A percentile compares a stretch with the other conserved stretches of the same genome.
phyloP scores from a whole-genome alignment of 2,797 vertebrate genomes.

The Enteromius unitaeniatus region DNA sequence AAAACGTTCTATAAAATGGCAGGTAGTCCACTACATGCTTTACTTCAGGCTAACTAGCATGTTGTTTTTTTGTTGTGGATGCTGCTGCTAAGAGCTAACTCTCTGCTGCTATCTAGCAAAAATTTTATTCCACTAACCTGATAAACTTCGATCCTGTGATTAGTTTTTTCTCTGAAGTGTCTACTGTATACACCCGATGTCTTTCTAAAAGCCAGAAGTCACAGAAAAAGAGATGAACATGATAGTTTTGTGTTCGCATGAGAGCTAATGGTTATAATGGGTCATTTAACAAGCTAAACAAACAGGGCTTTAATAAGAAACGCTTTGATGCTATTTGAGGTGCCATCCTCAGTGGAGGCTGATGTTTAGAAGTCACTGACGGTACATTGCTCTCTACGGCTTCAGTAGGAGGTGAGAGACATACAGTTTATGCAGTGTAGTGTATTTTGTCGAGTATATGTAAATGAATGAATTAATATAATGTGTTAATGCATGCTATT shows the following conservation, averaged over 20 bases:
- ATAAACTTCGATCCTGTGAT: neutral
- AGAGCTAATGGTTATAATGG: slow-evolving; percentile 35
- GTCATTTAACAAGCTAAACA: slow-evolving; percentile 35
- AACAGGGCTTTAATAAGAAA: slow-evolving; percentile 37
- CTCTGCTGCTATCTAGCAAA: neutral
- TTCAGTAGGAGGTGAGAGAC: neutral
- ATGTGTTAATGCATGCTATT: neutral
- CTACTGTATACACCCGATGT: neutral
- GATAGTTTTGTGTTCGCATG: neutral
- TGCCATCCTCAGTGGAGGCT: neutral
- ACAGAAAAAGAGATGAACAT: slow-evolving; percentile 3
- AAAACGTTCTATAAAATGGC: neutral
- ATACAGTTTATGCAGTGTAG: neutral
- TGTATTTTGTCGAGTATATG: neutral
- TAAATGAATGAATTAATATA: neutral
- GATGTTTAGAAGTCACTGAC: slow-evolving; percentile 42
- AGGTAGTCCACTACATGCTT: neutral
- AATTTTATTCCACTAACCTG: neutral
- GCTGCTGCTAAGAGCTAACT: neutral
- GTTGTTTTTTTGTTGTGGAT: neutral
- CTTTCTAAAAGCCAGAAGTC: slow-evolving; percentile 8
- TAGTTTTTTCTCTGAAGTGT: neutral
- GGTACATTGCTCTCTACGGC: neutral
- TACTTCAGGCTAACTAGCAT: neutral
- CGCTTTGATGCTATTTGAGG: slow-evolving; percentile 15